Percentiles rank a stretch among this genome's conserved stretches.
Conservation (phyloP, 2,888 invertebrate genomes). For the Poecilobothrus nobilitatus region DNA sequence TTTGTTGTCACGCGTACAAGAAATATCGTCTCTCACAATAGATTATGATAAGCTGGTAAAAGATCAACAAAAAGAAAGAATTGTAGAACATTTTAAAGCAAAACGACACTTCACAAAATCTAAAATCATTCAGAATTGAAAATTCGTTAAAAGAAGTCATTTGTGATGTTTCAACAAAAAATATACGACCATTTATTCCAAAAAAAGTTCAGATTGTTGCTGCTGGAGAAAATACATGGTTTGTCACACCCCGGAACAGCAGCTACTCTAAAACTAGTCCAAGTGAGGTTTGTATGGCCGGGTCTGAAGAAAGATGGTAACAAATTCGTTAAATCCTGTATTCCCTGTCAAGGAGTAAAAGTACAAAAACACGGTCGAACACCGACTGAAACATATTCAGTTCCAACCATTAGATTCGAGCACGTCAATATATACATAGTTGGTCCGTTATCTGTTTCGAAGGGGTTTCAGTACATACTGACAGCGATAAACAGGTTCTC, state of each 20-base stretch:
- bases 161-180: conserved; percentile 15
- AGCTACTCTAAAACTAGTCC: neutral
- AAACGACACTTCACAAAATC: no score
- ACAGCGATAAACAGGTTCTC: conserved; percentile 29
- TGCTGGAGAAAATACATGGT: conserved; percentile 10
- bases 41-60: neutral
- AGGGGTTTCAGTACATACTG: conserved; percentile 31
- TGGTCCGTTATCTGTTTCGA: conserved; percentile 35
- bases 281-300: conserved; percentile 12
- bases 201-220: neutral
- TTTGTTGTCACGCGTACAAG: neutral
- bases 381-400: neutral
- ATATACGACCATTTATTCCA: conserved; percentile 11
- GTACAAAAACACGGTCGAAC: neutral
- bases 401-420: conserved; percentile 23
- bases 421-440: conserved; percentile 43
- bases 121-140: no score
- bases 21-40: neutral
- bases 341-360: conserved; percentile 11
- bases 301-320: neutral
- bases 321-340: neutral
- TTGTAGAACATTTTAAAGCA: no score
- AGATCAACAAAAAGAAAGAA: neutral
- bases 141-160: no score
- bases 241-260: conserved; percentile 11